Percentiles rank a stretch among this genome's conserved stretches.
phyloP scores from a whole-genome alignment of 2,888 invertebrate species.

The Autographa pulchrina region DNA sequence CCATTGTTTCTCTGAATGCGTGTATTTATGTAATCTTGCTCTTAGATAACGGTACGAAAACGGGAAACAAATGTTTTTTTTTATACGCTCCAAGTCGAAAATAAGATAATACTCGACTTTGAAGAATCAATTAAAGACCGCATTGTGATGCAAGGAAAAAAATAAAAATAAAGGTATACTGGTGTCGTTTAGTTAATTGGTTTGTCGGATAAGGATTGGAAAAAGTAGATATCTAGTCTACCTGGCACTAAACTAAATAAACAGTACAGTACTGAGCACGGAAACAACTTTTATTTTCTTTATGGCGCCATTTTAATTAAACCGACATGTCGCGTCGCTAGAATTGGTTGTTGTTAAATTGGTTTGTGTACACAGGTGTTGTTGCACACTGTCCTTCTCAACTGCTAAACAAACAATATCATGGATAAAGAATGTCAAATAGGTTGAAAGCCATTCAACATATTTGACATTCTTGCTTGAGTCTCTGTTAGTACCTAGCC shows the following conservation, averaged over 20 bases:
- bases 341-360: neutral
- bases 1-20: conserved; percentile 27
- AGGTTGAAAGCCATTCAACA: neutral
- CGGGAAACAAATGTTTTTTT: no score
- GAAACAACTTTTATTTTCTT: neutral
- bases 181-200: neutral
- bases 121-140: no score
- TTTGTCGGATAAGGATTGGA: neutral
- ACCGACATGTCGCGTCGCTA: neutral
- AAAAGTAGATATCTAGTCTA: neutral
- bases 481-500: neutral
- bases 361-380: neutral
- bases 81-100: no score
- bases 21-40: neutral
- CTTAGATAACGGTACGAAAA: neutral
- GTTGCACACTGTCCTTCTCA: neutral
- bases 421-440: neutral
- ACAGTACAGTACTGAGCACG: neutral
- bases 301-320: conserved; percentile 6
- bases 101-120: no score
- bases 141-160: no score
- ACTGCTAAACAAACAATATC: neutral
- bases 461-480: no score
- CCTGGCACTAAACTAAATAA: neutral
- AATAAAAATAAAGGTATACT: neutral